Base-by-base conservation (phyloP, 2,797 vertebrate genomes). In the Calcarius lapponicus region DNA sequence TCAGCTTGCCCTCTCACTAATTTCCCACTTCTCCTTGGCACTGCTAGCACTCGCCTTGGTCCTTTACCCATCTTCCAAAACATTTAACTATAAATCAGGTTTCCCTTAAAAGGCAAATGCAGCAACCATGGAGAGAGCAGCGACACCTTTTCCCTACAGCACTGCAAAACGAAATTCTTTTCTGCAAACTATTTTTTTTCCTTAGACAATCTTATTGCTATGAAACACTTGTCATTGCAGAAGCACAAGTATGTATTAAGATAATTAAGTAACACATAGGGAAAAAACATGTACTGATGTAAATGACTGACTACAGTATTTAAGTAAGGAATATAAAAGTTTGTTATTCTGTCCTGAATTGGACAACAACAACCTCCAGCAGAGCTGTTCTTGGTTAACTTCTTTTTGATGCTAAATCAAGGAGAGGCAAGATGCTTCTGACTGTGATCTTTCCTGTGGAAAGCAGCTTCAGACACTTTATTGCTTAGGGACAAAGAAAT, bases 1-100 rank as follows among this genome's bases (percentile, higher is more conserved):
- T 86, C 79, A 66, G 5, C 70, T 93, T 75, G 74, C 25, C 56
- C 67, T 91, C 72, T 96, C 80, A 73, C 56, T 90, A 36, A 80
- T 90, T 94, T 92, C 87, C 85, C 19, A 13, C 76, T 91, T 94
- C 53, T 86, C 67, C 71, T 89, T 92, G 94, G 94, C 91, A 80
- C 80, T 3, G 28, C 53, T 60, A 84, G 80, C 40, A 28, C 78
- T 88, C 0, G 5, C 73, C 67, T 93, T 84, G 93, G 92, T 93
- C 91, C 70, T 85, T 2, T 64, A 74, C 82, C 95, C 90, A 73
- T 70, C 95, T 95, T 84, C 76, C 84, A 76, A 88, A 92, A 80
- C 83, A 94, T 51, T 92, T 45, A 51, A 61, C 87, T 70, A 32
- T 78, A 95, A 92, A 90, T 93, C 76, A 86, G 6, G 65, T 69